Conservation (phyloP, 2,113 vertebrate genomes). For the Otus sunia region DNA sequence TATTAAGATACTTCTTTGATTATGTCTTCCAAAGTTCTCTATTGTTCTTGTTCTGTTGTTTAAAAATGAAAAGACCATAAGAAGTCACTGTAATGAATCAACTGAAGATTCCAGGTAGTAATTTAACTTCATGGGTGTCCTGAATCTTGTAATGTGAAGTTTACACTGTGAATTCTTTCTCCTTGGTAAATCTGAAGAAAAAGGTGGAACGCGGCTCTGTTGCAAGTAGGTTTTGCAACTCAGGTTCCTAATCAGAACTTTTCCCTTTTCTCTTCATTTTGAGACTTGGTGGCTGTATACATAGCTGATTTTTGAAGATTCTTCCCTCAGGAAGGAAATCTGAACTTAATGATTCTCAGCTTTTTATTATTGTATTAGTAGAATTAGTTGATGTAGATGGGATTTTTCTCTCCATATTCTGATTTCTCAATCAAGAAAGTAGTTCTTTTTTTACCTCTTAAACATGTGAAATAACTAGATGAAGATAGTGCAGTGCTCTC, state of each 20-base stretch:
- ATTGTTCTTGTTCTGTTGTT: background rate
- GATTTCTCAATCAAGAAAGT: background rate
- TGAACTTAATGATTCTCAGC: background rate
- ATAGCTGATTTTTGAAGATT: background rate
- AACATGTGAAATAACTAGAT: background rate
- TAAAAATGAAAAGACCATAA: background rate
- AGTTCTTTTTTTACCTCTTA: background rate
- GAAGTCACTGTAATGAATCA: background rate
- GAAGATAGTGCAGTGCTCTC: background rate
- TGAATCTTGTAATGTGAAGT: background rate
- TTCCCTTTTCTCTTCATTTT: background rate
- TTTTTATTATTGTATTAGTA: background rate
- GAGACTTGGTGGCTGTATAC: background rate
- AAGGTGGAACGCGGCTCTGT: background rate
- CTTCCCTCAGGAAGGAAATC: background rate
- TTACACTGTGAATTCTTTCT: background rate
- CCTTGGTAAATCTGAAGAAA: background rate
- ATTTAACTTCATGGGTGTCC: background rate
- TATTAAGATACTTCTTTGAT: background rate
- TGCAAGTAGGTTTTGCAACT: background rate
- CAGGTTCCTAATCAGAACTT: background rate
- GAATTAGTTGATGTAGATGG: background rate
- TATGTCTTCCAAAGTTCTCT: background rate
- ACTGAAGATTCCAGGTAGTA: background rate
- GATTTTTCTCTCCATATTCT: background rate